These are phyloP conservation scores for Meda fulgida DNA, from an alignment of 2,797 vertebrate genomes.

Conservation along the genomic window DNA sequence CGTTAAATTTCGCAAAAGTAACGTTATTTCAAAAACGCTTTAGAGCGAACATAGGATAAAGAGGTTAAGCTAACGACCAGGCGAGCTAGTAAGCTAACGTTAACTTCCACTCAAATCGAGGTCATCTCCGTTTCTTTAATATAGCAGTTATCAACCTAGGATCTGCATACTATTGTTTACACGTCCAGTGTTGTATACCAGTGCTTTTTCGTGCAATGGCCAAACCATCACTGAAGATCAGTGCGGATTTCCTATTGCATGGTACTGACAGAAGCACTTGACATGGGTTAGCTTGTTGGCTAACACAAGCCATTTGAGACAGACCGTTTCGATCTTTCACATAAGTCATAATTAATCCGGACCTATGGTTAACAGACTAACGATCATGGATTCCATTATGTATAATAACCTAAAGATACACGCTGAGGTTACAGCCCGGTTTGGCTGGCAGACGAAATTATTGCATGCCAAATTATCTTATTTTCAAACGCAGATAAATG, in stretches of 20 bases:
- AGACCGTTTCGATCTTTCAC: slow-evolving; percentile 1
- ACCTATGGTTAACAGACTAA: not conserved
- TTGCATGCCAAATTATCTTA: not conserved
- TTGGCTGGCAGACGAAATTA: not conserved
- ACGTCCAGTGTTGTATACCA: not conserved
- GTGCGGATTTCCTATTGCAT: not conserved
- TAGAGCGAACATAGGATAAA: not conserved
- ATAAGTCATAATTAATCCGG: not conserved
- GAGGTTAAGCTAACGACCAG: slow-evolving; percentile 7
- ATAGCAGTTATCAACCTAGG: not conserved
- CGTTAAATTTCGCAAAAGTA: not conserved
- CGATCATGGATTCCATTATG: not conserved
- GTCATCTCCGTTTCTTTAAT: slow-evolving; percentile 10
- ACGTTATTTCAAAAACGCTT: not conserved
- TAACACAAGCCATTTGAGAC: slow-evolving; percentile 25
- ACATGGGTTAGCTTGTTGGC: slow-evolving; percentile 28
- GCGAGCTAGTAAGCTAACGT: slow-evolving; percentile 42
- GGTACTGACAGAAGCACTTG: slow-evolving; percentile 28
- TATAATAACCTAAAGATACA: not conserved
- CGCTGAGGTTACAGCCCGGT: not conserved
- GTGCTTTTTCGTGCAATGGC: not conserved
- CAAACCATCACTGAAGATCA: too few relatives aligned
- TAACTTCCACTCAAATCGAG: slow-evolving; percentile 47
- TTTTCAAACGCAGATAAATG: not conserved
- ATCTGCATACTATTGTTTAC: not conserved